Base-by-base conservation (phyloP, 2,888 invertebrate genomes). In the Drosophila histrio region DNA sequence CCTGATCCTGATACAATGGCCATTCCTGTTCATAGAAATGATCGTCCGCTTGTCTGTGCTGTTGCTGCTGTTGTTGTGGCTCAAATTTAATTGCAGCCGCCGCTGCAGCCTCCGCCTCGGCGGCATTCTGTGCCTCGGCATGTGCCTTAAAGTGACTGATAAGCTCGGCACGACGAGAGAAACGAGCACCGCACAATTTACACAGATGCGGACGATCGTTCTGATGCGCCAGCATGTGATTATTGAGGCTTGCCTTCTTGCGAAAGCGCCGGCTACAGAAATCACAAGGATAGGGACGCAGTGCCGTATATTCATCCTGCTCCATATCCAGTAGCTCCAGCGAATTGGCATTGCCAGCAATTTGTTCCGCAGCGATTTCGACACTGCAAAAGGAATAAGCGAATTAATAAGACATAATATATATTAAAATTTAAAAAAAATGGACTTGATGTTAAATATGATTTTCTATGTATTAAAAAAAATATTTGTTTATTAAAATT, bases 161-260 rank as follows among this genome's bases (percentile, higher is more conserved):
- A 44, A 97, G 93, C 91, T 97, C 96, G 71, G 94, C 94, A 82
- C 96, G 96, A 63, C 96, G 93, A 21, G 96, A 94, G 89, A 96
- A 97, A 2, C 96, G 93, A 17, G 96, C 95, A 0, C 96, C 96
- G 88, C 96, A 97, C 56, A 97, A 92, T 90, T 96, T 96, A 90
- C 96, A 97, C 11, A 95, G 95, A 89, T 96, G 96, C 2, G 96
- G 96, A 7, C 96, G 93, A 91, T 96, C 96, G 46, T 95, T 96
- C 91, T 96, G 96, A 91, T 97, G 96, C 0, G 96, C 95, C 5
- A 96, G 95, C 96, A 97, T 96, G 89, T 97, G 97, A 91, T 96
- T 96, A 94, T 96, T 96, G 0, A 97, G 92, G 68, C 96, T 96
- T 3, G 95, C 95, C 89, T 96, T 96, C 89, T 96, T 96, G 38